These are phyloP conservation scores for Zalophus californianus DNA, from an alignment of 2,797 vertebrate genomes.

Conservation along the genomic window DNA sequence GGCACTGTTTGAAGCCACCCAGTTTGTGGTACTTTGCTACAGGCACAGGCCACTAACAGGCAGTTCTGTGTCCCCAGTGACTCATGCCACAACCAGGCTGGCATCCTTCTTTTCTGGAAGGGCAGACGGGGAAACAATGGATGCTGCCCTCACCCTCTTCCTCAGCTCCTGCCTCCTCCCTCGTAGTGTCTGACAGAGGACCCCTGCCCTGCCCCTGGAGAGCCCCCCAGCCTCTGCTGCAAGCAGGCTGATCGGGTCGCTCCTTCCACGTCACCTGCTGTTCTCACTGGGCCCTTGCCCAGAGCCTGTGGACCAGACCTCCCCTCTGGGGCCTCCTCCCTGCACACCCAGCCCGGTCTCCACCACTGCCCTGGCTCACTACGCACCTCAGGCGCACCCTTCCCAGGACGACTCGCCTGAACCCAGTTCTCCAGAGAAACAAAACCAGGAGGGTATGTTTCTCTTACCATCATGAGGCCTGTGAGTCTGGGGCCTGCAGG, in stretches of 20 bases:
- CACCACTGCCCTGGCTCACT: not conserved
- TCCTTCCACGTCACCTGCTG: not conserved
- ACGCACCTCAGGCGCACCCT: fast-evolving
- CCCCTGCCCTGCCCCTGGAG: not conserved
- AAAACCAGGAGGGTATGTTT: not conserved
- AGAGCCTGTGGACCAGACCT: not conserved
- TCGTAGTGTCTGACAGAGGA: not conserved
- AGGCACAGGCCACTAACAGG: not conserved
- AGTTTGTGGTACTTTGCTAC: fast-evolving
- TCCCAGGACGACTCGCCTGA: not conserved
- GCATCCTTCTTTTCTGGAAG: not conserved
- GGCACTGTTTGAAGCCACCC: not conserved
- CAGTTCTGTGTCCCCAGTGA: not conserved
- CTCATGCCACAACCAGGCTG: fast-evolving
- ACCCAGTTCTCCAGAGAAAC: not conserved
- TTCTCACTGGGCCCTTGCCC: not conserved
- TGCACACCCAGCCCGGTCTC: not conserved
- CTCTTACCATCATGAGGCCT: no score
- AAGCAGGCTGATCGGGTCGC: not conserved
- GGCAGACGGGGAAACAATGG: not conserved
- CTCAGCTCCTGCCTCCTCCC: not conserved
- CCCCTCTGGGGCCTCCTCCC: not conserved
- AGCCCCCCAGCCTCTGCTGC: no score
- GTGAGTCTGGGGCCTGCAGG: not conserved
- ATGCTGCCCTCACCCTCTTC: fast-evolving